Evolutionary conservation across 2,797 vertebrate genomes (phyloP), one percentile per base, ranked within the genome.

Genomic region (Sebastes matsubarae): DNA sequence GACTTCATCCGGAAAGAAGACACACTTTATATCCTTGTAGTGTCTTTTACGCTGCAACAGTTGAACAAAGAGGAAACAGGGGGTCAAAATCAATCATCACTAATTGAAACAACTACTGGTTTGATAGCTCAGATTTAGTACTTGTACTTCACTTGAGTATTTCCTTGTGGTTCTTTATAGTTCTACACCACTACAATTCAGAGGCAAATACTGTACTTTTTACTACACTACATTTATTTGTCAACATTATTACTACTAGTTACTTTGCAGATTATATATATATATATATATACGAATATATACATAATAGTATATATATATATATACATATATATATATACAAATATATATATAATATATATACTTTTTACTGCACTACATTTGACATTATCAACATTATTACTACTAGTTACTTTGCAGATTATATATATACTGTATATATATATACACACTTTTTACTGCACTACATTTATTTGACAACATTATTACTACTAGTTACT

Each of bases 1-100:
- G 20, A 73, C 81, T 73, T 97, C 94, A 63, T 96, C 95, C 27
- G 96, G 96, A 67, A 97, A 98, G 32, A 89, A 76, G 0, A 91
- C 73, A 42, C 89, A 85, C 73, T 94, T 94, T 25, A 89, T 73
- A 38, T 94, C 94, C 86, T 87, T 93, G 46, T 80, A 80, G 81
- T 79, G 75, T 77, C 90, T 92, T 87, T 96, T 97, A 29, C 96
- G 94, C 97, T 98, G 54, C 13, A 77, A 18, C 64, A 8, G 64
- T 8, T 8, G 0, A 38, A 30, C 2, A 27, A 22, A 71, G 6
- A 18, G 5, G 0, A 3, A 16, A 54, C 5, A 64, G 1, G 20
- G 20, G 9, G 11, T 34, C 20, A 30, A 58, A 55, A 27, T 18
- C 13, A 4, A 36, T 36, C 34, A 36, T 20, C 18, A 50, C 6